Percentiles rank a stretch among this genome's conserved stretches.
Evolutionary conservation across 1,140 invertebrate genomes (phyloP).

Genomic region (Drosophila gunungcola): DNA sequence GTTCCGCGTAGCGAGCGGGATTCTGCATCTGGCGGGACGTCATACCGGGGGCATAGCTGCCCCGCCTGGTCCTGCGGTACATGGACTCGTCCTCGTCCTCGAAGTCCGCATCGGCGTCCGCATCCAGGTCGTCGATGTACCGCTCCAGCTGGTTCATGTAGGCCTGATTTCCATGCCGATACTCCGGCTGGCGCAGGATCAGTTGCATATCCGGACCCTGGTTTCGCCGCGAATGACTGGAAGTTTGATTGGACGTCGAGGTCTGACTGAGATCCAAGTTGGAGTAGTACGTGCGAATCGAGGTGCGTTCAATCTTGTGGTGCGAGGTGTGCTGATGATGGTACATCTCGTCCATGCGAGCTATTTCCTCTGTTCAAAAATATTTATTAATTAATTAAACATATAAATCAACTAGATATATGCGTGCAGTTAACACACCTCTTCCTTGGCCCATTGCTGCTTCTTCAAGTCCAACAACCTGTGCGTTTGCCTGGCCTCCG

Average conservation of each 20-base stretch:
- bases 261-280: constrained; percentile 78
- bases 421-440: constrained; percentile 85
- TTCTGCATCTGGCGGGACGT: constrained; percentile 56
- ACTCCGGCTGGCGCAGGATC: constrained; percentile 48
- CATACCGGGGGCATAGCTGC: constrained; percentile 73
- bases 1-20: constrained; percentile 61
- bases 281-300: constrained; percentile 83
- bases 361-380: constrained; percentile 87
- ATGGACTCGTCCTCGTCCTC: constrained; percentile 68
- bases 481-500: constrained; percentile 78
- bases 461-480: constrained; percentile 88
- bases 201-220: constrained; percentile 38
- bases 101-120: constrained; percentile 59
- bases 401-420: too few species aligned
- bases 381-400: too few species aligned
- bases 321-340: constrained; percentile 75
- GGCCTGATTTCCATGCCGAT: constrained; percentile 33
- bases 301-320: constrained; percentile 82
- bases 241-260: constrained; percentile 56
- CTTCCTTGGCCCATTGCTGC: constrained; percentile 89
- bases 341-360: constrained; percentile 86
- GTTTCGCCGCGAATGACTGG: constrained; percentile 48
- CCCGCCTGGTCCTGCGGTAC: constrained; percentile 52
- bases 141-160: constrained; percentile 76
- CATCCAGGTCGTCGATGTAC: constrained; percentile 73